Evolutionary conservation across 1,140 invertebrate species (phyloP), one percentile per base, ranked within the genome.

Genomic region (Subanguina moxae): DNA sequence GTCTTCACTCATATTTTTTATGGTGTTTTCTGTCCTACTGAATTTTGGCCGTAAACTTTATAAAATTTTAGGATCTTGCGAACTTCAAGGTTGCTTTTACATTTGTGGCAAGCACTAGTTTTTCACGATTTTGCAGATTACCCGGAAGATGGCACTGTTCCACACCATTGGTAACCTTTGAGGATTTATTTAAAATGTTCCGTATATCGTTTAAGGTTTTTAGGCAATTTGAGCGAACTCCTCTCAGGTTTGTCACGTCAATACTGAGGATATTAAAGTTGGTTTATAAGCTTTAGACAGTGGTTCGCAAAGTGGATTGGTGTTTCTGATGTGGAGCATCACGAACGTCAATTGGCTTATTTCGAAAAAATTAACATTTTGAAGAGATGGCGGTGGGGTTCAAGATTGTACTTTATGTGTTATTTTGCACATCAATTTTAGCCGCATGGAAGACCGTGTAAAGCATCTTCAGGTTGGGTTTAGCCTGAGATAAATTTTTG

Each of bases 81-180:
- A 38, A 61, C 27, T 61, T 3, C 58, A 61, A 61, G 58, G 58
- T 43, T 21, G n/a, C 19, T 25, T 21, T 21, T 8, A 25, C 19
- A 13, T n/a, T 21, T 7, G 28, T 30, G n/a, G n/a, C 8, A 30
- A 5, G 21, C 45, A 71, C 73, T 19, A 77, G 65, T 78, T n/a
- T 64, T 71, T 21, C 82, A 80, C 56, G 73, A 82, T 43, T 61
- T 82, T n/a, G 67, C 62, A 56, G 80, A 82, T 25, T 79, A 82
- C 45, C 80, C 80, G 30, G 70, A 62, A 17, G 76, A 81, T 17
- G 80, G 80, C 13, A 59, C 68, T 15, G 58, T 75, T 13, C 80
- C 80, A 17, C 80, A 76, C 23, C 67, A 78, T 66, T 82, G 80
- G 32, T 38, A 38, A 38, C 11, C 11, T 38, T 38, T 38, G 32